phyloP scores from a whole-genome alignment of 2,888 invertebrate species.

The Celastrina argiolus region DNA sequence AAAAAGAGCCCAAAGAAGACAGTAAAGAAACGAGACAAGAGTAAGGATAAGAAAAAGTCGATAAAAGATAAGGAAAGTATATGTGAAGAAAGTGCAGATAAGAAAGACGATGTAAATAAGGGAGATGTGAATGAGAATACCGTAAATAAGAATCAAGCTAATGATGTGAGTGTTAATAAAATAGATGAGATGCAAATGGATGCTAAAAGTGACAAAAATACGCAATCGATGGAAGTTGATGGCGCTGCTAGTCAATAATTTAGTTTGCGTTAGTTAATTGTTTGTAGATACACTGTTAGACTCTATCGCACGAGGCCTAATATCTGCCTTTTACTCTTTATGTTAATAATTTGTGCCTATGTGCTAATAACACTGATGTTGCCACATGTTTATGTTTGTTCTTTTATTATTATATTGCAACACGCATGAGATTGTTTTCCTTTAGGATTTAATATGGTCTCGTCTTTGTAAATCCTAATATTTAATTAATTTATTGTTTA shows the following conservation, averaged over 20 bases:
- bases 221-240: conserved; percentile 68
- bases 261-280: conserved; percentile 64
- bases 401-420: conserved; percentile 63
- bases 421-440: conserved; percentile 47
- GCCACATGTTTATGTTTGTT: conserved; percentile 69
- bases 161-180: conserved; percentile 35
- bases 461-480: conserved; percentile 59
- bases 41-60: conserved; percentile 62
- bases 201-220: conserved; percentile 46
- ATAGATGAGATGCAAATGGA: conserved; percentile 40
- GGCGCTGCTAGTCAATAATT: conserved; percentile 74
- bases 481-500: conserved; percentile 75
- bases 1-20: conserved; percentile 55
- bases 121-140: conserved; percentile 41
- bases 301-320: conserved; percentile 44
- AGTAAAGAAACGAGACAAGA: conserved; percentile 68
- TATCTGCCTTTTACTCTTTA: conserved; percentile 45
- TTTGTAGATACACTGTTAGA: conserved; percentile 52
- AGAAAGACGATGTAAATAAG: conserved; percentile 45
- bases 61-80: conserved; percentile 40
- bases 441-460: conserved; percentile 60
- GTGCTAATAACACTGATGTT: conserved; percentile 56
- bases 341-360: conserved; percentile 56
- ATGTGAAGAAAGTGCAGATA: conserved; percentile 34
- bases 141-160: conserved; percentile 23